These are phyloP conservation scores for Anolis carolinensis DNA, from an alignment of 2,113 vertebrate species.

Conservation along the genomic window DNA sequence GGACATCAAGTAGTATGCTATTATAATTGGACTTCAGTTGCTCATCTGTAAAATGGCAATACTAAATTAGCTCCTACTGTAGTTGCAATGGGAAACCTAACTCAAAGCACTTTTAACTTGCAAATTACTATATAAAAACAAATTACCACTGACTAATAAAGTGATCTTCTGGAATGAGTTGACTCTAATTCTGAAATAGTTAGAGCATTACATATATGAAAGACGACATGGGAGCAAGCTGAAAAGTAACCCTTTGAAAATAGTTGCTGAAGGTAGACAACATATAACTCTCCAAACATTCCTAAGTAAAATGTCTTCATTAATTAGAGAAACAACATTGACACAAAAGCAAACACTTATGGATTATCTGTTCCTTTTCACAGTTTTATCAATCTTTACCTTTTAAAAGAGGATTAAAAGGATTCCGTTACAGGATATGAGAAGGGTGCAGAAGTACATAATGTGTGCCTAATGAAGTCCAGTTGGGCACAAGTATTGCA, in stretches of 20 bases:
- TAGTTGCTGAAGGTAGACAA: conserved; percentile 37
- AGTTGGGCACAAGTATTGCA: not conserved
- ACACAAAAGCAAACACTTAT: conserved; percentile 9
- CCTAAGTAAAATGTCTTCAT: conserved; percentile 23
- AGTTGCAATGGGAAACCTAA: not conserved
- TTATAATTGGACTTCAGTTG: not conserved
- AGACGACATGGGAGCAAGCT: not conserved
- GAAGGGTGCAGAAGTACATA: not conserved
- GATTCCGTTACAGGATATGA: not conserved
- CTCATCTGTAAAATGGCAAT: not conserved
- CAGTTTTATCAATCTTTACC: conserved; percentile 12
- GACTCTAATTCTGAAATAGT: conserved; percentile 23
- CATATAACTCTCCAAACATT: not conserved
- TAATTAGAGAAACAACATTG: not conserved
- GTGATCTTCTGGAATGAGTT: conserved; percentile 35
- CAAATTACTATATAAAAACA: not conserved
- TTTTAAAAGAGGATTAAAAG: not conserved
- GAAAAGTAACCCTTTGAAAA: not conserved
- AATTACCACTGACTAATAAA: conserved; percentile 36
- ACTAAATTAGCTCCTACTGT: not conserved
- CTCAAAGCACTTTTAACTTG: not conserved
- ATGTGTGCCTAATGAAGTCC: conserved; percentile 17
- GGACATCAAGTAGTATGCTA: not conserved
- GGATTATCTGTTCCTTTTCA: not conserved
- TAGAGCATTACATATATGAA: not conserved